Conservation (phyloP, 2,888 invertebrate genomes). For the Ormyrus thymus region DNA sequence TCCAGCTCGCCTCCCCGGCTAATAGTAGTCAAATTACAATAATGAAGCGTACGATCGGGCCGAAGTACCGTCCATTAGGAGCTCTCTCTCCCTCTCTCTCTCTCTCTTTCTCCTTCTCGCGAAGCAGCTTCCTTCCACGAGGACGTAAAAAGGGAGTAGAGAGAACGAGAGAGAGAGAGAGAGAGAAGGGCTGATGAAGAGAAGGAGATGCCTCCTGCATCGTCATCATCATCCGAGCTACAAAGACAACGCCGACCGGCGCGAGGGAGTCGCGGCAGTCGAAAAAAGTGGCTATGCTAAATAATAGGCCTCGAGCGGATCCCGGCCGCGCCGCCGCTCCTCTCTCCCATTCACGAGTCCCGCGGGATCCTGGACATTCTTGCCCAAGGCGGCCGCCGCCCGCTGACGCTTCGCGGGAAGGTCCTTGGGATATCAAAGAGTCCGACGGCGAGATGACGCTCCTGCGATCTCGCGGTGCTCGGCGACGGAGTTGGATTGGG, state of each 20-base stretch:
- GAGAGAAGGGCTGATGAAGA: conserved; percentile 33
- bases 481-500: too few species aligned
- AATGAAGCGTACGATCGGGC: conserved; percentile 66
- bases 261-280: conserved; percentile 63
- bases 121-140: background rate
- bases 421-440: too few species aligned
- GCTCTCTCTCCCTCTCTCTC: background rate
- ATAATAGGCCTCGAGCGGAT: conserved; percentile 71
- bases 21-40: conserved; percentile 69
- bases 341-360: conserved; percentile 17
- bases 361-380: conserved; percentile 17
- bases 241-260: conserved; percentile 72
- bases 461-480: too few species aligned
- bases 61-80: conserved; percentile 68
- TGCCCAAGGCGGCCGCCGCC: background rate
- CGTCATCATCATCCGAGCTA: conserved; percentile 74
- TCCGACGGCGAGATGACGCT: too few species aligned
- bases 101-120: too few species aligned
- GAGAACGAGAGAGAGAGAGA: conserved; percentile 22
- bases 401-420: too few species aligned
- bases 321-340: conserved; percentile 47
- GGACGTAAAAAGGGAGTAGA: conserved; percentile 13
- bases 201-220: conserved; percentile 63
- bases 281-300: conserved; percentile 74
- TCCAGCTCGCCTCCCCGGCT: conserved; percentile 54